Evolutionary conservation across 2,797 vertebrate species (phyloP), one percentile per base, ranked within the genome.

Genomic region (Hapalemur alaotrensis): DNA sequence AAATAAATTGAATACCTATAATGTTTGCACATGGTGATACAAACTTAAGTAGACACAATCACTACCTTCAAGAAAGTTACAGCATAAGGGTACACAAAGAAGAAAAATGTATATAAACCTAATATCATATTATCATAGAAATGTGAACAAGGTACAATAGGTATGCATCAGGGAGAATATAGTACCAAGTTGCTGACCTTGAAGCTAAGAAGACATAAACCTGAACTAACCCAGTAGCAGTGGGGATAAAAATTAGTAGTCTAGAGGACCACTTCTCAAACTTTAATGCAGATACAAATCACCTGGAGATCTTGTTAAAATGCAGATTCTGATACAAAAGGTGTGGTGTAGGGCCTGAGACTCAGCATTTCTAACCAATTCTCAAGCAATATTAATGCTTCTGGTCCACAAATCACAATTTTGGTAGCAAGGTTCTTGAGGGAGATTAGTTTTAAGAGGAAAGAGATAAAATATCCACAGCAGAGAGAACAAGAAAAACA

Each of bases 201-300:
- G 17, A 57, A 87, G 35, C 4, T 79, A 86, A 90, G 13, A 94
- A 43, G 32, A 84, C n/a, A 38, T 4, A 85, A 80, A 95, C 20
- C 11, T 85, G 52, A 73, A 72, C 32, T 83, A 65, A 48, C 67
- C 63, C 41, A 84, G 65, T 41, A 57, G 63, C 30, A 78, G n/a
- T 14, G 25, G 54, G 46, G n/a, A 75, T 85, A 92, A 84, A 84
- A 78, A 89, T 86, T 15, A 93, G 65, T 73, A 91, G 76, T 80
- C 30, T 63, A 79, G 28, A 89, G 30, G 13, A 54, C 18, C 79
- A 35, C n/a, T 89, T 87, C 70, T 79, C 70, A 90, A 90, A 83
- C 18, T 41, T 80, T 35, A 82, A 67, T 32, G 23, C 65, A 73
- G 17, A 54, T n/a, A 78, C 5, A 52, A 75, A 82, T 87, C 28